Evolutionary conservation across 2,888 invertebrate genomes (phyloP).

Genomic region (Ypsolopha sequella): DNA sequence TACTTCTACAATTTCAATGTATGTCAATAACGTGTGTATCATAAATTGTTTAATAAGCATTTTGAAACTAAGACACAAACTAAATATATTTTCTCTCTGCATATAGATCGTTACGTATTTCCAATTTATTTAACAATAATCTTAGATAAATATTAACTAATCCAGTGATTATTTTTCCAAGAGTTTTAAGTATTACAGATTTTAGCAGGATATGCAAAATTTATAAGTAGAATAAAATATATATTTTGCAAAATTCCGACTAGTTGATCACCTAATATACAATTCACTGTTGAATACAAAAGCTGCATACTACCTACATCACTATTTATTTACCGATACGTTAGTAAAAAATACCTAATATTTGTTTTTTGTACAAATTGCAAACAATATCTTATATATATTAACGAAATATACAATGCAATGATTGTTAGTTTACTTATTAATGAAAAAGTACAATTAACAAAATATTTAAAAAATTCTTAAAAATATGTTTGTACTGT

Average conservation of each 20-base stretch:
- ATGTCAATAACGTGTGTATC: slow-evolving; percentile 22
- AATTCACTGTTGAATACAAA: slow-evolving; percentile 46
- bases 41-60: slow-evolving; percentile 1
- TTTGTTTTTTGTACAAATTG: slow-evolving; percentile 57
- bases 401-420: too few species aligned
- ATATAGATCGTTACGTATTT: too few species aligned
- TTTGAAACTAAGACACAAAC: slow-evolving; percentile 4
- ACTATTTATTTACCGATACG: slow-evolving; percentile 34
- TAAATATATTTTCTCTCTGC: background rate
- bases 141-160: background rate
- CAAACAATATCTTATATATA: slow-evolving; percentile 24
- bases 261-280: slow-evolving; percentile 41
- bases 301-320: slow-evolving; percentile 30
- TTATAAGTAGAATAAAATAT: slow-evolving; percentile 7
- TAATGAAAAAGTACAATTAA: too few species aligned
- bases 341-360: slow-evolving; percentile 54
- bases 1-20: slow-evolving; percentile 9
- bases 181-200: background rate
- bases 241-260: slow-evolving; percentile 38
- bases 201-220: slow-evolving; percentile 40
- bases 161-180: background rate
- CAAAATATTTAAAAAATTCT: background rate
- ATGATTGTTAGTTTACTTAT: too few species aligned
- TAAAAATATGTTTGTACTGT: background rate
- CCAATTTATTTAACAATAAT: too few species aligned